Evolutionary conservation across 2,888 invertebrate genomes (phyloP).

Genomic region (Leptura quadrifasciata): DNA sequence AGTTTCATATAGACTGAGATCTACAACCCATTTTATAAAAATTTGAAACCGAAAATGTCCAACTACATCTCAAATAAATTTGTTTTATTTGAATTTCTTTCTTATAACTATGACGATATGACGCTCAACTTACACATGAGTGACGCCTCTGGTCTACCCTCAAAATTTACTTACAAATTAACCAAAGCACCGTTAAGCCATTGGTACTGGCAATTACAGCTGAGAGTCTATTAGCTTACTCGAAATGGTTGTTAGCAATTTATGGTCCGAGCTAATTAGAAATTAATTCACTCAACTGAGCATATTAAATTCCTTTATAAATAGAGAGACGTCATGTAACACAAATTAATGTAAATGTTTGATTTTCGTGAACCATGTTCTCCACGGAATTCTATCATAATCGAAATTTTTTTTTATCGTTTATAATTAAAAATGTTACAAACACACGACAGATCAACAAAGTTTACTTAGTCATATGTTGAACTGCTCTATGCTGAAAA

Average conservation of each 20-base stretch:
- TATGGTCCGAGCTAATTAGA: constrained; percentile 25
- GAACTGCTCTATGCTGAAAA: no score
- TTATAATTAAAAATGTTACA: no score
- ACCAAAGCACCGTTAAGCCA: constrained; percentile 19
- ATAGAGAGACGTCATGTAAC: constrained; percentile 8
- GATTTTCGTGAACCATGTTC: background rate
- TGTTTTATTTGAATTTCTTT: no score
- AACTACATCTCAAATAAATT: no score
- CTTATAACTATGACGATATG: no score
- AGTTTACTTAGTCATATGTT: no score
- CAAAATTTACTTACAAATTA: constrained; percentile 22
- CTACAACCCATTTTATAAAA: no score
- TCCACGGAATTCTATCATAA: no score
- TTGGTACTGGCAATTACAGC: constrained; percentile 17
- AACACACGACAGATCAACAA: no score
- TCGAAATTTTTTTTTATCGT: no score
- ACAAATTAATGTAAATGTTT: background rate
- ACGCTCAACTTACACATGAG: background rate
- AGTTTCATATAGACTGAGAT: no score
- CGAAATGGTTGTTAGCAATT: constrained; percentile 14
- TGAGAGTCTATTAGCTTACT: constrained; percentile 18
- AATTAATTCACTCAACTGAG: constrained; percentile 24
- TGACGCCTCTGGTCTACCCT: background rate
- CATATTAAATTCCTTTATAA: background rate
- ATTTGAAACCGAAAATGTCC: no score